Conservation (phyloP, 1,140 invertebrate species). For the Ditylenchus dipsaci region DNA sequence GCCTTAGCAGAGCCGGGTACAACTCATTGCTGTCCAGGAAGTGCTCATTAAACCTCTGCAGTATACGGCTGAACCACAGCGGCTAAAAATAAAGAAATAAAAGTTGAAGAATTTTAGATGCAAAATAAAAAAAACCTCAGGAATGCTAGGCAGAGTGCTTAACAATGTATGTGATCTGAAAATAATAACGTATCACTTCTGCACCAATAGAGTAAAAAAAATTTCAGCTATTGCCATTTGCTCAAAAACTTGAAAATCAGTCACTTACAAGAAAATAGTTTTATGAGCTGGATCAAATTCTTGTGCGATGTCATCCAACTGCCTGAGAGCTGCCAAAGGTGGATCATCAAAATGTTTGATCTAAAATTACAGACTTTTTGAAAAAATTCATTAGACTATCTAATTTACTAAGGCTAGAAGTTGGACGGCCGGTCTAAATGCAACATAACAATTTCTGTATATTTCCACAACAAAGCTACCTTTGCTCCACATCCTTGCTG, state of each 20-base stretch:
- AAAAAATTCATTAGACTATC: not conserved
- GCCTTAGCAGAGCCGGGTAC: conserved; percentile 43
- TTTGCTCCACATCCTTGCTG: conserved; percentile 42
- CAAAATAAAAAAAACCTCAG: conserved; percentile 33
- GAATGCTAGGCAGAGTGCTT: conserved; percentile 43
- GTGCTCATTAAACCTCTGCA: conserved; percentile 53
- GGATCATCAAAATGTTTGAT: conserved; percentile 57
- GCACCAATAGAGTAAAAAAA: too few species aligned
- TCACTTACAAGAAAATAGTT: conserved; percentile 39
- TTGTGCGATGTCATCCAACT: conserved; percentile 54
- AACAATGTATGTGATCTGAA: conserved; percentile 37
- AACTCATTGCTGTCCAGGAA: conserved; percentile 45
- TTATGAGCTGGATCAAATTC: conserved; percentile 55
- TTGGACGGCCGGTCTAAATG: conserved; percentile 2
- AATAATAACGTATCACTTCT: too few species aligned
- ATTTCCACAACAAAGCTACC: conserved; percentile 19
- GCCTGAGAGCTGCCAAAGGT: conserved; percentile 43
- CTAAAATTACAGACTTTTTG: conserved; percentile 22
- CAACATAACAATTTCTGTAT: not conserved
- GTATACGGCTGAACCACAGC: conserved; percentile 50
- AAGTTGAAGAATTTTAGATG: conserved; percentile 5
- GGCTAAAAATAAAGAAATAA: conserved; percentile 25
- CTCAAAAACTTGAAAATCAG: too few species aligned
- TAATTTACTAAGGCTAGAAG: not conserved
- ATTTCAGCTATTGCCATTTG: too few species aligned